These are phyloP conservation scores for Phengaris arion DNA, from an alignment of 2,888 invertebrate species.

Conservation along the genomic window DNA sequence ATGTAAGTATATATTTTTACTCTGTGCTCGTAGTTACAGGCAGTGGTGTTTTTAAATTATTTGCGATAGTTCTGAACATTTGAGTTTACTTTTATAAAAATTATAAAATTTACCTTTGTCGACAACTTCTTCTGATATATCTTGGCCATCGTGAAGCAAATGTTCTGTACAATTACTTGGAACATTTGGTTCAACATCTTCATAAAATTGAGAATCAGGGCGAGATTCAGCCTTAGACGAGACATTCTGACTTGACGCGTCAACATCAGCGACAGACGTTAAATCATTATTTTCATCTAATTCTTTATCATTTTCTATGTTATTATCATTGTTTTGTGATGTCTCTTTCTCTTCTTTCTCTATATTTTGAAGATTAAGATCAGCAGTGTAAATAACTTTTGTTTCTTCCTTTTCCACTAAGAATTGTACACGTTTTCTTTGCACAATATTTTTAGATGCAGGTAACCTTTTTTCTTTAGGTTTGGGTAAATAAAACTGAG, in stretches of 20 bases:
- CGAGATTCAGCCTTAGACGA: conserved; percentile 41
- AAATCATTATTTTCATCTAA: conserved; percentile 25
- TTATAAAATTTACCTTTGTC: conserved; percentile 14
- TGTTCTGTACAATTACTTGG: conserved; percentile 39
- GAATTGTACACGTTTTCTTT: conserved; percentile 86
- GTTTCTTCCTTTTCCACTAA: conserved; percentile 82
- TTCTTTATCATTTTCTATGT: conserved; percentile 32
- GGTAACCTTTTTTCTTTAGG: conserved; percentile 63
- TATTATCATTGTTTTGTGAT: conserved; percentile 43
- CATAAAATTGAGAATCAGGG: conserved; percentile 47
- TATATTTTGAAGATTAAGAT: conserved; percentile 65
- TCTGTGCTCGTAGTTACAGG: too few relatives aligned
- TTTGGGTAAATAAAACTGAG: conserved; percentile 83
- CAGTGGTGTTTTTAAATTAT: too few relatives aligned
- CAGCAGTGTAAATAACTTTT: conserved; percentile 72
- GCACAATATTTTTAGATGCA: conserved; percentile 57
- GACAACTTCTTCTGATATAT: conserved; percentile 45
- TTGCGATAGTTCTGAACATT: too few relatives aligned
- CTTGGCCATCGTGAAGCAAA: conserved; percentile 21
- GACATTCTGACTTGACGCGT: not conserved
- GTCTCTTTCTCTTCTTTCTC: conserved; percentile 44
- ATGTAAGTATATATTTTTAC: too few relatives aligned
- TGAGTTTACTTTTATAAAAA: too few relatives aligned
- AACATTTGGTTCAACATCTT: conserved; percentile 39
- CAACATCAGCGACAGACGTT: not conserved